A percentile compares a stretch with the other conserved stretches of the same genome.
phyloP scores from a whole-genome alignment of 1,140 invertebrate species.

The Drosophila punjabiensis region DNA sequence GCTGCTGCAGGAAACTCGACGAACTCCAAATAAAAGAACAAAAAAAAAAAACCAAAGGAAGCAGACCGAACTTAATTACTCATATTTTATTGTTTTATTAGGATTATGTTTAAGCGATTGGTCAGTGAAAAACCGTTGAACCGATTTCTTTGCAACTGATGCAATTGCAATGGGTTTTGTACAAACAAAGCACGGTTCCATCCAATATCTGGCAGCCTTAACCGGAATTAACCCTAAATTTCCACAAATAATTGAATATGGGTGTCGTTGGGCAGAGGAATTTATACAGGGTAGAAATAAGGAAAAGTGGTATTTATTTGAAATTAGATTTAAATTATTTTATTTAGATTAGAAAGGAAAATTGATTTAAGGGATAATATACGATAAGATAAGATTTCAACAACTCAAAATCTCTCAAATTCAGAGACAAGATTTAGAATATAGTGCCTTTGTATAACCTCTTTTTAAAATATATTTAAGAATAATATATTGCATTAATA shows the following conservation, averaged over 20 bases:
- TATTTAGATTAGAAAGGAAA: not conserved
- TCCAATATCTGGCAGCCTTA: constrained; percentile 25
- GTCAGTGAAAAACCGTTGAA: not conserved
- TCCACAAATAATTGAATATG: not conserved
- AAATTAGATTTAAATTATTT: not conserved
- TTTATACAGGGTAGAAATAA: not conserved
- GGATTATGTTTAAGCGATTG: constrained; percentile 1
- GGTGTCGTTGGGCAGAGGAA: not conserved
- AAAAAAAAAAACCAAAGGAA: constrained; percentile 4
- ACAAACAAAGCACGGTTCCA: not conserved
- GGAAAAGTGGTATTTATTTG: not conserved
- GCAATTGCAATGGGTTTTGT: not conserved
- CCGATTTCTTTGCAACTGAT: constrained; percentile 1
- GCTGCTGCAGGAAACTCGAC: constrained; percentile 12
- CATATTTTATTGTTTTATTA: constrained; percentile 9
- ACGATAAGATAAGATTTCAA: too few species aligned
- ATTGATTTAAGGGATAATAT: too few species aligned
- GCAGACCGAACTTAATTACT: constrained; percentile 3
- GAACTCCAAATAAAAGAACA: constrained; percentile 5
- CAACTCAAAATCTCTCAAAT: too few species aligned
- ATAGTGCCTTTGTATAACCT: too few species aligned
- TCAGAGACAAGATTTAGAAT: too few species aligned
- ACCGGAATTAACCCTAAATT: constrained; percentile 20
- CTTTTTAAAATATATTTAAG: not conserved
- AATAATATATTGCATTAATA: not conserved